A percentile compares a stretch with the other conserved stretches of the same genome.
Evolutionary conservation across 1,140 invertebrate species (phyloP).

Genomic region (Papilio glaucus): DNA sequence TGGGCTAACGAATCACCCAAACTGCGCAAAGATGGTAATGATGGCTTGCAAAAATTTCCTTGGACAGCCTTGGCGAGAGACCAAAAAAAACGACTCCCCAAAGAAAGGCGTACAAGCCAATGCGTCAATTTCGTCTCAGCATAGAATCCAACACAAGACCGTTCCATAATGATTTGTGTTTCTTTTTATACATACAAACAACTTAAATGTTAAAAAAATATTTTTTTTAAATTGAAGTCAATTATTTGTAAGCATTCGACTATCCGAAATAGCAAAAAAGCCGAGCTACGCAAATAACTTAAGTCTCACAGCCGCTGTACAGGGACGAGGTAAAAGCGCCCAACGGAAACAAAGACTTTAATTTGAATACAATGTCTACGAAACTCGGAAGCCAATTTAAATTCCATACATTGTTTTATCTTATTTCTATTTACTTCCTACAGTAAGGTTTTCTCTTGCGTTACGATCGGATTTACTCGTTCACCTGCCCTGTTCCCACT

Average conservation of each 20-base stretch:
- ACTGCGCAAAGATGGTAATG: too few relatives aligned
- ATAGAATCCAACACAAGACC: too few relatives aligned
- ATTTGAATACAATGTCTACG: slow-evolving; percentile 33
- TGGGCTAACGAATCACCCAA: too few relatives aligned
- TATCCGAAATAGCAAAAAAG: slow-evolving; percentile 3
- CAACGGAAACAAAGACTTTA: slow-evolving; percentile 24
- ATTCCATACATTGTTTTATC: slow-evolving; percentile 28
- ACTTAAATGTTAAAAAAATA: too few relatives aligned
- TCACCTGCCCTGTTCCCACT: too few relatives aligned
- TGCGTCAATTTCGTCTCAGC: too few relatives aligned
- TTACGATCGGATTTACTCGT: slow-evolving; percentile 3
- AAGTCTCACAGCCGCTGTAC: not conserved
- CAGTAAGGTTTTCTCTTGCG: slow-evolving; percentile 8
- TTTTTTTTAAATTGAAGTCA: not conserved
- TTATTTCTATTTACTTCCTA: slow-evolving; percentile 22
- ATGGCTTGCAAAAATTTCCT: too few relatives aligned
- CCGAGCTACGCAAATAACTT: not conserved
- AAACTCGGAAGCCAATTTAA: slow-evolving; percentile 32
- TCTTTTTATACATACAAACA: too few relatives aligned
- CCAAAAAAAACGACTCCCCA: too few relatives aligned
- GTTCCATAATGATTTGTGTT: too few relatives aligned
- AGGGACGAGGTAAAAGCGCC: slow-evolving; percentile 24
- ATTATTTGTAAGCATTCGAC: not conserved
- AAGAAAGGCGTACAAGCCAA: too few relatives aligned
- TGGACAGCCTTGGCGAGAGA: too few relatives aligned